These are phyloP conservation scores for Novumbra hubbsi DNA, from an alignment of 2,797 vertebrate genomes.

Conservation along the genomic window DNA sequence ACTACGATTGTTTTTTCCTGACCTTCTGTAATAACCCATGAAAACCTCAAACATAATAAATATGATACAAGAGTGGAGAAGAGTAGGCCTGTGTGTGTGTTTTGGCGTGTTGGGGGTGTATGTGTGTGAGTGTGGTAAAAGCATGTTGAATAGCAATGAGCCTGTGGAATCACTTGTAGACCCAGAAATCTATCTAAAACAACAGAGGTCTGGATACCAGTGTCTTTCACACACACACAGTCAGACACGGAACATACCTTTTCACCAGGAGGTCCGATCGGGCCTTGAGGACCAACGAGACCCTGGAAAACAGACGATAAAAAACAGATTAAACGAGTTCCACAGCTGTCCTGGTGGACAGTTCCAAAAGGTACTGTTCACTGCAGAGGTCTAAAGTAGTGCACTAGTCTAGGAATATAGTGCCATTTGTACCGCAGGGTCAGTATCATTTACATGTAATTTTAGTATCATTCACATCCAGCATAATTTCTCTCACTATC, in stretches of 20 bases:
- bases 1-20: background rate
- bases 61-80: slow-evolving; percentile 24
- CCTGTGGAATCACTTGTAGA: slow-evolving; percentile 72
- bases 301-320: slow-evolving; percentile 77
- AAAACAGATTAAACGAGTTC: background rate
- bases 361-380: background rate
- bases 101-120: background rate
- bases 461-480: slow-evolving; percentile 37
- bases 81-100: slow-evolving; percentile 21
- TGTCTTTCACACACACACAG: slow-evolving; percentile 5
- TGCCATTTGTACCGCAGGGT: background rate
- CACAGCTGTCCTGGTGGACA: background rate
- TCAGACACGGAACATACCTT: slow-evolving; percentile 82
- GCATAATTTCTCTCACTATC: slow-evolving; percentile 8
- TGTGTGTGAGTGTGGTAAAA: slow-evolving; percentile 20
- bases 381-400: background rate
- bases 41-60: slow-evolving; percentile 38
- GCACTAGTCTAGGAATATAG: background rate
- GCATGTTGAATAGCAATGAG: slow-evolving; percentile 42
- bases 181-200: slow-evolving; percentile 50
- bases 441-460: too few species aligned
- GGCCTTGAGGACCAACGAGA: slow-evolving; percentile 95
- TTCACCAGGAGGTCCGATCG: slow-evolving; percentile 95
- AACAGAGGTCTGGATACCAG: slow-evolving; percentile 26
- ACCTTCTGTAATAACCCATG: slow-evolving; percentile 23